Evolutionary conservation across 1,140 invertebrate species (phyloP).

Genomic region (Schlechtendalia chinensis): DNA sequence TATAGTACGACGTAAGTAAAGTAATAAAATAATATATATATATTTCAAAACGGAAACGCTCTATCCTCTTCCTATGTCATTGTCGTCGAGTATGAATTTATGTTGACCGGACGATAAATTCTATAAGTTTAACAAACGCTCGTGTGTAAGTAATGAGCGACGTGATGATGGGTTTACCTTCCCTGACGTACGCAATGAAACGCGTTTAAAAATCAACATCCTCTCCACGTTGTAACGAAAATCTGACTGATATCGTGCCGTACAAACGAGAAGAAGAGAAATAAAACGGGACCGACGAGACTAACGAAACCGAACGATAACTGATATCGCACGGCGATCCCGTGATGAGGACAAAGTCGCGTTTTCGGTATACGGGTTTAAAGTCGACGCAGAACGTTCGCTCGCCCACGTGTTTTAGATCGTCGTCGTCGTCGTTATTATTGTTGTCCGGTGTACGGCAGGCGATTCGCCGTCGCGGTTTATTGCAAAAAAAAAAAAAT

Average conservation of each 20-base stretch:
- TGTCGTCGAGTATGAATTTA: slow-evolving; percentile 11
- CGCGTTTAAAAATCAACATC: slow-evolving; percentile 29
- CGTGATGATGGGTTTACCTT: slow-evolving; percentile 2
- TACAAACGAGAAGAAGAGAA: no score
- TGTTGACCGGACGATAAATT: slow-evolving; percentile 4
- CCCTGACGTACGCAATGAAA: neutral
- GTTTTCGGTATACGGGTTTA: no score
- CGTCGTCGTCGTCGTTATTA: no score
- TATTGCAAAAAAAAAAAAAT: no score
- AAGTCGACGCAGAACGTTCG: no score
- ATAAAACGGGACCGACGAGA: no score
- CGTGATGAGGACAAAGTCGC: no score
- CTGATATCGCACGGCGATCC: no score
- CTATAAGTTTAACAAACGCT: neutral
- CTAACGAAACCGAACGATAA: no score
- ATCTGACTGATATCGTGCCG: neutral
- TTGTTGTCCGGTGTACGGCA: no score
- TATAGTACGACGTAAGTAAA: neutral
- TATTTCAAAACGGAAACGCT: slow-evolving; percentile 11
- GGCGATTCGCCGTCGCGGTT: no score
- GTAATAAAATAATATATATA: neutral
- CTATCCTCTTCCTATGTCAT: neutral
- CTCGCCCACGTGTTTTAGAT: no score
- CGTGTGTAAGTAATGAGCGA: neutral
- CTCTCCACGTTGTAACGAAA: slow-evolving; percentile 7